phyloP scores from a whole-genome alignment of 2,113 vertebrate species.

The Empidonax traillii region DNA sequence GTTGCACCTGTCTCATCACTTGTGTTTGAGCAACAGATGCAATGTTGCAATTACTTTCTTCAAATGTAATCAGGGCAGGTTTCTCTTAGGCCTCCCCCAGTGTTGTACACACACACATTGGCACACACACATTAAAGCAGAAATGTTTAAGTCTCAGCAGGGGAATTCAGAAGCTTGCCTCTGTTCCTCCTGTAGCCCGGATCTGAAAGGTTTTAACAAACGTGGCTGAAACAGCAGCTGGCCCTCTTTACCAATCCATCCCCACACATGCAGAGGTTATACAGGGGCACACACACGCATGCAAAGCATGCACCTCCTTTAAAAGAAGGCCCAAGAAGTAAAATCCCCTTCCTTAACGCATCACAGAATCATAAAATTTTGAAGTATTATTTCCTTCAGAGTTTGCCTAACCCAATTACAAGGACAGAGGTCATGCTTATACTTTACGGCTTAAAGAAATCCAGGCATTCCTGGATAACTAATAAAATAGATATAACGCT shows the following conservation, averaged over 20 bases:
- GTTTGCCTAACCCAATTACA: neutral
- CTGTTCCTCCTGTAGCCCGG: neutral
- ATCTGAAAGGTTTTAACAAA: neutral
- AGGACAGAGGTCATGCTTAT: neutral
- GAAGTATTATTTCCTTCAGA: neutral
- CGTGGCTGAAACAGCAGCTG: neutral
- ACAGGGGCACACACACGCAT: fast-evolving
- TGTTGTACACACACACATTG: neutral
- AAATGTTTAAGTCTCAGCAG: neutral
- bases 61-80: neutral
- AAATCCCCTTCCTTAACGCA: neutral
- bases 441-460: neutral
- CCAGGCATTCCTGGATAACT: neutral
- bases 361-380: neutral
- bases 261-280: neutral
- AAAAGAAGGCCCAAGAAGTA: neutral
- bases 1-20: neutral
- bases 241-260: neutral
- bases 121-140: neutral
- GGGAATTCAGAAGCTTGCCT: neutral
- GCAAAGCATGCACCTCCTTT: neutral
- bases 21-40: neutral
- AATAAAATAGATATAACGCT: neutral
- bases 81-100: neutral
- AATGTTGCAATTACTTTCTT: neutral